Evolutionary conservation across 64 coral and sea anemone species (phyloP).

Genomic region (Astreopora myriophthalma): DNA sequence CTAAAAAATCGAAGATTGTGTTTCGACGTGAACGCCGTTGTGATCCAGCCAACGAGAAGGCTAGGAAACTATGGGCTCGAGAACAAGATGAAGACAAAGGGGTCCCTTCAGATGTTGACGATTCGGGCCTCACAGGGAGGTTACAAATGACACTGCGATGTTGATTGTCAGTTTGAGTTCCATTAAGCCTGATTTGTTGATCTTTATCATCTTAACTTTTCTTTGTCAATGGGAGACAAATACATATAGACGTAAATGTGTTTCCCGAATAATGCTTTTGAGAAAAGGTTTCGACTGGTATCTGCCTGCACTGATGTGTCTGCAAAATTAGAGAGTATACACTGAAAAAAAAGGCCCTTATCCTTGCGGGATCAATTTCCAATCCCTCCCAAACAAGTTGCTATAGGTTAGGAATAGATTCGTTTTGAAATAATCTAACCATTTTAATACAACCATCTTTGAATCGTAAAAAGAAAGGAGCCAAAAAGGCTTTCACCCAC

Average conservation of each 20-base stretch:
- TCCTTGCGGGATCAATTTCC: neutral
- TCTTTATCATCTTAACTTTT: slow-evolving; percentile 93
- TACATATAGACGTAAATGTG: slow-evolving; percentile 88
- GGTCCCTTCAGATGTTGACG: slow-evolving; percentile 45
- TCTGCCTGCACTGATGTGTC: slow-evolving; percentile 53
- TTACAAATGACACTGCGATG: slow-evolving; percentile 74
- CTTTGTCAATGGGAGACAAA: slow-evolving; percentile 90
- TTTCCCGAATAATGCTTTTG: slow-evolving; percentile 67
- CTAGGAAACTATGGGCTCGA: neutral
- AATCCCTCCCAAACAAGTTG: neutral
- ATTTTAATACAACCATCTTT: neutral
- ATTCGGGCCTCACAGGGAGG: slow-evolving; percentile 65
- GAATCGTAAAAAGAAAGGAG: neutral
- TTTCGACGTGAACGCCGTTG: neutral
- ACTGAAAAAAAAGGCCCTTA: neutral
- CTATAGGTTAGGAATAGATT: neutral
- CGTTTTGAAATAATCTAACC: neutral
- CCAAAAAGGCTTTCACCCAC: neutral
- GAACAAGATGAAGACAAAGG: slow-evolving; percentile 47
- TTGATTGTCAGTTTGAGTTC: slow-evolving; percentile 86
- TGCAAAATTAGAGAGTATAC: neutral
- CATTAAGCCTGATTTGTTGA: slow-evolving; percentile 95
- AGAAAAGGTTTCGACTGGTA: slow-evolving; percentile 57
- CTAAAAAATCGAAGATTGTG: neutral
- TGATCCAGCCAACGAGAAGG: neutral